Base-by-base conservation (phyloP, 2,113 vertebrate genomes). In the Psammodynastes pulverulentus region DNA sequence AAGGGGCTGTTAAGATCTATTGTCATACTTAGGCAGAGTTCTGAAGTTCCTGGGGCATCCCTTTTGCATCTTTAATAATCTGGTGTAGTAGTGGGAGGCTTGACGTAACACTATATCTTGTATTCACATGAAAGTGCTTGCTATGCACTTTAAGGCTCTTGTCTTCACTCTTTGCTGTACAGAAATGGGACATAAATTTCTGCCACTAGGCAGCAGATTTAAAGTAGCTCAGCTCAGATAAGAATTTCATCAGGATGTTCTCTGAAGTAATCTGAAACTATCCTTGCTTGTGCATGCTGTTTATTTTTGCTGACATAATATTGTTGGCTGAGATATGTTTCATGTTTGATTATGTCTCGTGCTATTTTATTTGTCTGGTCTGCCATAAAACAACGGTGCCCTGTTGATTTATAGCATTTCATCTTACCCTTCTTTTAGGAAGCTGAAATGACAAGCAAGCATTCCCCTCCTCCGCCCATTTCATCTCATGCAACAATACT, bases 231-330 rank as follows among this genome's bases (percentile, higher is more conserved):
- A 43, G 67, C 49, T 72, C 58, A 79, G 46, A 90, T 72, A 90
- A 39, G 26, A 62, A 72, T 90, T 90, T 49, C 58, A 72, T 72
- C 46, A 23, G 62, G 19, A 51, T 90, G 58, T 67, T 90, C 62
- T 79, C 52, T 90, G 49, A 90, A 90, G 21, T 52, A 84, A 90
- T 90, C 24, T 51, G 89, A 90, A 84, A 90, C 45, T 15, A 84
- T 43, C 52, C 49, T 52, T 34, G 67, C n/a, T 54, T 34, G n/a
- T 39, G 34, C 10, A 2, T 62, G 29, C 45, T 87, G 48, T 52
- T 58, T 52, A 34, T 90, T 53, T 90, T 84, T 90, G 49, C 67
- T 84, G 67, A 90, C 51, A 46, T 88, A 90, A 72, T 72, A 34
- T 21, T 52, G 49, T 24, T 84, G 72, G 49, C 39, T 89, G 54